Conservation (phyloP, 2,888 invertebrate genomes). For the Lasioglossum figueresi region DNA sequence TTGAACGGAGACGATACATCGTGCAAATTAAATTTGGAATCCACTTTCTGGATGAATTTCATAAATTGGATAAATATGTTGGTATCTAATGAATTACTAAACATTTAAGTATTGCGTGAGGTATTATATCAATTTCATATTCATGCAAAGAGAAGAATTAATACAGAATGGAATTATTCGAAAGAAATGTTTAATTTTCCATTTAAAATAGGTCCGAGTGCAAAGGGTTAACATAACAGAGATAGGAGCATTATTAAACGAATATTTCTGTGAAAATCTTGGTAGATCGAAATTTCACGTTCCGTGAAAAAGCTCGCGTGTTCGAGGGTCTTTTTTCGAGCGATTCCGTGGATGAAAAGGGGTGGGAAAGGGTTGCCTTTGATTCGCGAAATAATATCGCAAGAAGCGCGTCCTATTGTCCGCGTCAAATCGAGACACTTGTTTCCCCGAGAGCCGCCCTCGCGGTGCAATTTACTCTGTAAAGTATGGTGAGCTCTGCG, state of each 20-base stretch:
- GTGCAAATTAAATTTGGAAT: no score
- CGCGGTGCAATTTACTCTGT: conserved; percentile 71
- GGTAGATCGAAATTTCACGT: background rate
- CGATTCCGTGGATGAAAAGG: background rate
- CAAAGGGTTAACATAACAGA: no score
- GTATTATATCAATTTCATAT: no score
- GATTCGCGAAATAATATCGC: conserved; percentile 34
- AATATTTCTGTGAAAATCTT: background rate
- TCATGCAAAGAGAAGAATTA: no score
- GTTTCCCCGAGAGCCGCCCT: conserved; percentile 67
- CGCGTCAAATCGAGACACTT: conserved; percentile 67
- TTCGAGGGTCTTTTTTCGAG: background rate
- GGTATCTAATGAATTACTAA: no score
- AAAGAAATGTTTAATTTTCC: no score
- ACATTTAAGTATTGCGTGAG: no score
- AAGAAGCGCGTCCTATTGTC: conserved; percentile 33
- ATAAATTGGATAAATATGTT: no score
- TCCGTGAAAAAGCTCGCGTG: background rate
- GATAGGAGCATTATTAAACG: background rate
- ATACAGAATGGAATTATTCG: no score
- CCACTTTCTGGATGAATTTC: no score
- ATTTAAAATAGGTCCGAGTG: no score
- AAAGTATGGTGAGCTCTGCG: conserved; percentile 65
- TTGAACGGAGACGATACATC: no score
- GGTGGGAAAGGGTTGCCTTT: background rate